phyloP scores from a whole-genome alignment of 1,140 invertebrate genomes.

The Drosophila auraria region DNA sequence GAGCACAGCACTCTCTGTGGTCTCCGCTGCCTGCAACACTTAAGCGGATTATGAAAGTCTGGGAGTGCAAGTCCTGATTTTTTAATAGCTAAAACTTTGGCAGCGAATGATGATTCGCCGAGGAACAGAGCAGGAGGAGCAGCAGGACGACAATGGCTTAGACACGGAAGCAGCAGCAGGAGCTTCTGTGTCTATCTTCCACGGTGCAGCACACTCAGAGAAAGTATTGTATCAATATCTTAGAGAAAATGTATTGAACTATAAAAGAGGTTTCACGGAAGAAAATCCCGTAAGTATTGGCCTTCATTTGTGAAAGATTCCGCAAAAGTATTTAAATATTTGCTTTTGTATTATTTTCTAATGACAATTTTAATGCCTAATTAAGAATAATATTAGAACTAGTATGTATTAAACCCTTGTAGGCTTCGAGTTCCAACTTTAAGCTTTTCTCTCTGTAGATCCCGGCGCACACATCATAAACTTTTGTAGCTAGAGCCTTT shows the following conservation, averaged over 20 bases:
- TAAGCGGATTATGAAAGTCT: slow-evolving; percentile 44
- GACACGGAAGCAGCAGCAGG: neutral
- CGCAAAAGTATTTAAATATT: neutral
- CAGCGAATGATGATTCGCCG: slow-evolving; percentile 10
- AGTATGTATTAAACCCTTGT: too few species aligned
- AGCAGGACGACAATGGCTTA: slow-evolving; percentile 22
- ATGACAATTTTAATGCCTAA: too few species aligned
- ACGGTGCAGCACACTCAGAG: slow-evolving; percentile 4
- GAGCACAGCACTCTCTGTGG: neutral
- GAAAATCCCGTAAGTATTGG: too few species aligned
- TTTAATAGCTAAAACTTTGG: slow-evolving; percentile 42
- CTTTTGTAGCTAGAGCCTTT: slow-evolving; percentile 32
- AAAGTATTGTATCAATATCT: neutral
- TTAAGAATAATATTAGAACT: too few species aligned
- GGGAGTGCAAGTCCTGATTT: slow-evolving; percentile 41
- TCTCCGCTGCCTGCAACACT: slow-evolving; percentile 14
- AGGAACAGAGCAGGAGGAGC: neutral
- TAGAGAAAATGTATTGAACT: too few species aligned
- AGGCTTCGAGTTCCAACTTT: too few species aligned
- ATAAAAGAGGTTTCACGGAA: too few species aligned
- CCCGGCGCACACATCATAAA: slow-evolving; percentile 18
- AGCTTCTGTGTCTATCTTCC: slow-evolving; percentile 18
- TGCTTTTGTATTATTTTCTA: neutral
- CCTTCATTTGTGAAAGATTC: neutral
- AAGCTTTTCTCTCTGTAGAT: slow-evolving; percentile 14